Evolutionary conservation across 23 tunicate genomes (phyloP).

Genomic region (Styela plicata): DNA sequence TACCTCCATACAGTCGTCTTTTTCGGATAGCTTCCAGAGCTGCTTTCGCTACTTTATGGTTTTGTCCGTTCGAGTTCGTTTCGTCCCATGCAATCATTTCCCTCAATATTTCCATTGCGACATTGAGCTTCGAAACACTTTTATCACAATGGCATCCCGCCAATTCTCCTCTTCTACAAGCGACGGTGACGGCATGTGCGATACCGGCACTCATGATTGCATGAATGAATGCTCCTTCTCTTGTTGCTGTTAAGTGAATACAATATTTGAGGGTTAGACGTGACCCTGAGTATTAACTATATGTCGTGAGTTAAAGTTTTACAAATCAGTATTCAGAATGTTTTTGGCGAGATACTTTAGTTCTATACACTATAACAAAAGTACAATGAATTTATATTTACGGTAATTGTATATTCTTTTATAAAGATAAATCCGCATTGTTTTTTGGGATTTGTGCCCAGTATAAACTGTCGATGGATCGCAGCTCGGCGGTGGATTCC

Average conservation of each 20-base stretch:
- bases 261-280: no score
- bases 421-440: no score
- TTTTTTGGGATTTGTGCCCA: no score
- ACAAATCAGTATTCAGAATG: no score
- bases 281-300: no score
- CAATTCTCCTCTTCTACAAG: constrained; percentile 23
- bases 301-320: no score
- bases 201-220: constrained; percentile 32
- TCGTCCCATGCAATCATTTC: constrained; percentile 16
- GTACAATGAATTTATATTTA: no score
- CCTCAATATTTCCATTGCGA: constrained; percentile 21
- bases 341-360: no score
- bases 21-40: constrained; percentile 7
- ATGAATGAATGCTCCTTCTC: constrained; percentile 25
- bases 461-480: no score
- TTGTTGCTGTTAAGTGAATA: constrained; percentile 21
- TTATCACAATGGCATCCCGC: constrained; percentile 28
- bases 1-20: constrained; percentile 26
- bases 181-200: constrained; percentile 18
- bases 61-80: background rate
- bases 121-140: constrained; percentile 19
- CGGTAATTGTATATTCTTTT: no score
- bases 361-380: no score
- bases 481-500: no score
- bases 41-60: background rate